phyloP scores from a whole-genome alignment of 2,888 invertebrate species.

The Drosophila stalkeri region DNA sequence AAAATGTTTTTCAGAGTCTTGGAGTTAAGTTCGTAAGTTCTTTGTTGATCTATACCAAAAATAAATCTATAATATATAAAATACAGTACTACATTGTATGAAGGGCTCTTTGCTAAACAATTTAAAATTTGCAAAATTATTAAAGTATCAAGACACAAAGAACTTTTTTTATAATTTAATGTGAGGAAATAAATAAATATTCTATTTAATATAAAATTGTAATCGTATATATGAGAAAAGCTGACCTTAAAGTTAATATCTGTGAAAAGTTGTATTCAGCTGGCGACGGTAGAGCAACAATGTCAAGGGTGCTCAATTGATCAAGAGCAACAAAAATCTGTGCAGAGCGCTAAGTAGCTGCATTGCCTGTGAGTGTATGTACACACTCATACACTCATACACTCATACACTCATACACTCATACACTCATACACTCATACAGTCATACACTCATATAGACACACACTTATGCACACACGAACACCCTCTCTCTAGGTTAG shows the following conservation, averaged over 20 bases:
- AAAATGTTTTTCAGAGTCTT: too few relatives aligned
- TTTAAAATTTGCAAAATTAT: too few relatives aligned
- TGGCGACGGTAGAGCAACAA: neutral
- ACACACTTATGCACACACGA: neutral
- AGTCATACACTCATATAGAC: too few relatives aligned
- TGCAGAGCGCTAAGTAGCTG: conserved; percentile 9
- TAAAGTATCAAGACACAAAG: too few relatives aligned
- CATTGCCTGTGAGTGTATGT: neutral
- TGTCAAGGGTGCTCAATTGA: neutral
- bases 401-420: neutral
- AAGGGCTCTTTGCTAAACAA: too few relatives aligned
- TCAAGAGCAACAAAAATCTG: neutral
- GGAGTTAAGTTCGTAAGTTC: too few relatives aligned
- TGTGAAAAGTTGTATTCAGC: neutral
- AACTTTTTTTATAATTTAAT: too few relatives aligned
- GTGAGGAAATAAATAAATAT: too few relatives aligned
- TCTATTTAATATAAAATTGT: too few relatives aligned
- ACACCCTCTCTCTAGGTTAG: conserved; percentile 40
- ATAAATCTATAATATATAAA: too few relatives aligned
- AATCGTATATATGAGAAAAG: neutral
- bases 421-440: neutral
- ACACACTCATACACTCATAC: neutral
- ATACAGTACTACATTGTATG: too few relatives aligned
- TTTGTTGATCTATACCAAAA: too few relatives aligned
- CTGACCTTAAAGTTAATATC: neutral